Percentiles rank a stretch among this genome's conserved stretches.
Evolutionary conservation across 2,797 vertebrate species (phyloP).

Genomic region (Thamnophis elegans): DNA sequence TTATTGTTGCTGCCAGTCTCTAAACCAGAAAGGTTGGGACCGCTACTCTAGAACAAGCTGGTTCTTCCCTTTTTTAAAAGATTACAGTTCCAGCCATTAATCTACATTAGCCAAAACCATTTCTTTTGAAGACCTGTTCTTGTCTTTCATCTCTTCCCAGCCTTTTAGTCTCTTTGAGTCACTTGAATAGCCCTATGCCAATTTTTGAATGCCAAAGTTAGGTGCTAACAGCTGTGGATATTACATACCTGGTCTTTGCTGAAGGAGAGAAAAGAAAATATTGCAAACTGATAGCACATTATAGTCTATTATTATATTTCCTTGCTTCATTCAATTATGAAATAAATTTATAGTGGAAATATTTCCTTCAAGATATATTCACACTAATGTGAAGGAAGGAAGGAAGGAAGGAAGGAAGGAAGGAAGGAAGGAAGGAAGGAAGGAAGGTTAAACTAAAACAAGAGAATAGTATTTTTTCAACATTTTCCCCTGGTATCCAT

Average conservation of each 20-base stretch:
- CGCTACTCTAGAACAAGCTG: not conserved
- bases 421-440: too few relatives aligned
- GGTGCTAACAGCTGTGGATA: not conserved
- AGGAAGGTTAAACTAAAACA: not conserved
- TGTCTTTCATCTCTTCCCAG: not conserved
- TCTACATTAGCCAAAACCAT: not conserved
- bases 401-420: too few relatives aligned
- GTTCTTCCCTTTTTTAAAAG: not conserved
- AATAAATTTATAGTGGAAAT: not conserved
- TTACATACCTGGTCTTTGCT: not conserved
- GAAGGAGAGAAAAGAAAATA: not conserved
- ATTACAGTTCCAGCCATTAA: not conserved
- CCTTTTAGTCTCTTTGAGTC: not conserved
- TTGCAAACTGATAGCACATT: not conserved
- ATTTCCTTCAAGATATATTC: not conserved
- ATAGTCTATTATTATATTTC: not conserved
- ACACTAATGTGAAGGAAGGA: not conserved
- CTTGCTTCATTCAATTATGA: not conserved
- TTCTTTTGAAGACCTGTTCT: not conserved
- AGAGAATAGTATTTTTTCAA: not conserved
- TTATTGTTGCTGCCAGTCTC: not conserved
- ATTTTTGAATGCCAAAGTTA: not conserved
- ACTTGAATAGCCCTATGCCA: not conserved
- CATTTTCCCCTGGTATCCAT: not conserved
- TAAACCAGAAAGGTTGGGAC: not conserved